Evolutionary conservation across 2,797 vertebrate genomes (phyloP), one percentile per base, ranked within the genome.

Genomic region (Sphaeramia orbicularis): DNA sequence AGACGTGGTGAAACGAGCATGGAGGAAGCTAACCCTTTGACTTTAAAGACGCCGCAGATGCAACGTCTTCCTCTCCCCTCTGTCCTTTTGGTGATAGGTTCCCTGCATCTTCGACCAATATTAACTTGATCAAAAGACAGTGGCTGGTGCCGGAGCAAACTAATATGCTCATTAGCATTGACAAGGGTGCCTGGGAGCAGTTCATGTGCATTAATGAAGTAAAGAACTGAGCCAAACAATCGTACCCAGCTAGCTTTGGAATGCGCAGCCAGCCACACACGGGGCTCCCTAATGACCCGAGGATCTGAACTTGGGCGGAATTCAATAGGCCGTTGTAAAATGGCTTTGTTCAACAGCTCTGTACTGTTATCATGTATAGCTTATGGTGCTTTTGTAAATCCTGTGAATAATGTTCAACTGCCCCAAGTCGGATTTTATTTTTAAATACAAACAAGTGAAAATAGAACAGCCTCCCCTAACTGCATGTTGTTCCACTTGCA

Each of bases 91-190:
- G 83, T 59, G 57, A 67, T 35, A 63, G 77, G 52, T 67, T 84
- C 64, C 75, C 76, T 68, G 65, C 72, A 74, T 84, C 80, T 84
- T 86, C 70, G 36, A 80, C 89, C 70, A 80, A 88, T 90, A 92
- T 92, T 87, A 92, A 89, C 83, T 86, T 91, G 90, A 92, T 91
- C 87, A 91, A 91, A 89, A 90, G 86, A 91, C 88, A 86, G 77
- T 74, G 75, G 71, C 83, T 76, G 86, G 84, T 89, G 88, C 71
- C 21, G 24, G 78, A 87, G 88, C 85, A 77, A 88, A 85, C 86
- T 87, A 90, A 93, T 90, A 79, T 75, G 83, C 91, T 94, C 89
- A 93, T 95, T 94, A 94, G 87, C 91, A 91, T 89, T 88, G 90
- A 89, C 61, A 60, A 81, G 87, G 71, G 87, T 80, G 85, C 70